Evolutionary conservation across 1,140 invertebrate species (phyloP), one percentile per base, ranked within the genome.

Genomic region (Drosophila kurseongensis): DNA sequence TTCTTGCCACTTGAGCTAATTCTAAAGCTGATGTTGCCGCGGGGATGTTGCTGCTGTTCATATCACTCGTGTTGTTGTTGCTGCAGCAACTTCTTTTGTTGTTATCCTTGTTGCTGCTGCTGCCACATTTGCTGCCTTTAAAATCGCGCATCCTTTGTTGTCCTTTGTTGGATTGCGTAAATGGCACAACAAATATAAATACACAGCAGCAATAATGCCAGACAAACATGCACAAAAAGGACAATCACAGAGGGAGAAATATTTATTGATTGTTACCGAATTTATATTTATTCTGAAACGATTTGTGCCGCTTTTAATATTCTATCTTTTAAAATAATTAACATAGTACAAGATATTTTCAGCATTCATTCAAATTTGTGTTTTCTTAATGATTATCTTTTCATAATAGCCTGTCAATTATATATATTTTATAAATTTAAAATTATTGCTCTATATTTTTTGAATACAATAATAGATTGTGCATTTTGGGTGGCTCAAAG

Each of bases 101-200:
- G 32, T 32, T 66, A 60, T 40, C 65, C 48, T 45, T 36, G 41
- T 2, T 6, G 42, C 13, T 58, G 38, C 47, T 72, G 45, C 36
- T 74, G 62, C 44, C 57, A 66, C 69, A 71, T 14, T 85, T 63
- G 67, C 55, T 73, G 80, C 65, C 72, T 81, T 79, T 78, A 78
- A 85, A 71, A 51, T 52, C 47, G 66, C 79, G 75, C 61, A 18
- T 77, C 84, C 75, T 78, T 84, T 84, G 83, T 78, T 59, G 54
- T 83, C 54, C 40, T 35, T 65, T 29, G 62, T 62, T 50, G 60
- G 35, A 9, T 41, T 38, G 65, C 51, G 36, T 58, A 57, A 71
- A 71, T 41, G 29, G 42, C 65, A 69, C 65, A 71, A 69, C 42
- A 71, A 71, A 69, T 71, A 55, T 51, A 47, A 57, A 40, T 16